Conservation (phyloP, 1,140 invertebrate species). For the Agraylea sexmaculata region DNA sequence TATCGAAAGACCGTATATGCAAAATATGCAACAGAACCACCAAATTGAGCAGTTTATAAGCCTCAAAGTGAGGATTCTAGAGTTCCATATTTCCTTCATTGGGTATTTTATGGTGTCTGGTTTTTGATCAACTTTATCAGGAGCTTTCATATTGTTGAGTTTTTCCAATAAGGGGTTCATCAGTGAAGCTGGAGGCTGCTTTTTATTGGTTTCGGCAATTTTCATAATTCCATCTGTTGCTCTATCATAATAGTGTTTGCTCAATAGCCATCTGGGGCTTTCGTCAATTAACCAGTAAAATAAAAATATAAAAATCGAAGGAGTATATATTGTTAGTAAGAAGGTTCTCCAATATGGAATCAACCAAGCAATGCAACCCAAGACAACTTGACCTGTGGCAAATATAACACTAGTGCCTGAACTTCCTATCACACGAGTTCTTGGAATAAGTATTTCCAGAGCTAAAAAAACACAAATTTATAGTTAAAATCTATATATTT, state of each 20-base stretch:
- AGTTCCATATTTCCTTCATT: background rate
- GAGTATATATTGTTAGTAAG: background rate
- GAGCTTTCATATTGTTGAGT: background rate
- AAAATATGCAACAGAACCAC: background rate
- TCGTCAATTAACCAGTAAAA: background rate
- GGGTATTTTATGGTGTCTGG: background rate
- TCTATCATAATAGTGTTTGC: background rate
- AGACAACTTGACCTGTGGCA: background rate
- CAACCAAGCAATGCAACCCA: background rate
- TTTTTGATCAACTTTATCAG: background rate
- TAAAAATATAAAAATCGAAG: background rate
- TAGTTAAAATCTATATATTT: background rate
- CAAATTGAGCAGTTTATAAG: background rate
- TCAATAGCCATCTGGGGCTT: background rate
- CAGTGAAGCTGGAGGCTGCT: background rate
- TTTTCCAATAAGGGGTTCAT: background rate
- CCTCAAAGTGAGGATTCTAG: background rate
- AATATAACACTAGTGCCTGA: background rate
- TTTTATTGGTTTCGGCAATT: background rate
- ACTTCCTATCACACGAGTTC: conserved; percentile 1
- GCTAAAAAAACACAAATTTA: background rate
- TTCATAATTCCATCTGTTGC: background rate
- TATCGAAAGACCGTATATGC: background rate
- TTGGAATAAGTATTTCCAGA: background rate
- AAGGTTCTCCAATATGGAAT: conserved; percentile 5